Evolutionary conservation across 2,113 vertebrate species (phyloP).

Genomic region (Aix galericulata): DNA sequence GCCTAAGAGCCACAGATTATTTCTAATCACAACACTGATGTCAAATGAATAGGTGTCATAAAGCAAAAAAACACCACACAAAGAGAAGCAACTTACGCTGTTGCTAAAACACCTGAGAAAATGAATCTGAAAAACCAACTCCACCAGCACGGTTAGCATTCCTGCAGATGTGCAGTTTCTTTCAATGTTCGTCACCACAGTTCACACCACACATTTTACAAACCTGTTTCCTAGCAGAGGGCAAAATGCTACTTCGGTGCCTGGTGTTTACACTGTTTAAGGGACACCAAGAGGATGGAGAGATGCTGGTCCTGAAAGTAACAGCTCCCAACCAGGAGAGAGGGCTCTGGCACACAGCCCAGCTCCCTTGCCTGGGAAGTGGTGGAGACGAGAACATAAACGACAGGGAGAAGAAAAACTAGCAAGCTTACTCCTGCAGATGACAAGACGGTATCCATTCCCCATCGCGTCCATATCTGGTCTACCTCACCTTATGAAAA

Average conservation of each 20-base stretch:
- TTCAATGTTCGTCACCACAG: not conserved
- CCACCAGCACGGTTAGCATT: rapidly evolving
- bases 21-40: not conserved
- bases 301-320: conserved; percentile 64
- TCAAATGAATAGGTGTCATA: not conserved
- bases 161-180: not conserved
- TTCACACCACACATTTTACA: not conserved
- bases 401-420: not conserved
- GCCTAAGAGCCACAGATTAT: not conserved
- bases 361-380: not conserved
- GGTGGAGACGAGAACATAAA: too few relatives aligned
- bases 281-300: conserved; percentile 4
- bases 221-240: conserved; percentile 64
- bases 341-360: not conserved
- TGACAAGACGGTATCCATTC: not conserved
- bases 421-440: not conserved
- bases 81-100: not conserved
- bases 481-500: rapidly evolving
- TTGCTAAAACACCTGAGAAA: not conserved
- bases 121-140: not conserved
- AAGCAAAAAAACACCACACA: not conserved
- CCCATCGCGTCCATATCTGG: rapidly evolving
- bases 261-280: not conserved
- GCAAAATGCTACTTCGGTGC: conserved; percentile 43
- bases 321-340: conserved; percentile 47